Evolutionary conservation across 2,888 invertebrate species (phyloP), one percentile per base, ranked within the genome.

Genomic region (Elegia similella): DNA sequence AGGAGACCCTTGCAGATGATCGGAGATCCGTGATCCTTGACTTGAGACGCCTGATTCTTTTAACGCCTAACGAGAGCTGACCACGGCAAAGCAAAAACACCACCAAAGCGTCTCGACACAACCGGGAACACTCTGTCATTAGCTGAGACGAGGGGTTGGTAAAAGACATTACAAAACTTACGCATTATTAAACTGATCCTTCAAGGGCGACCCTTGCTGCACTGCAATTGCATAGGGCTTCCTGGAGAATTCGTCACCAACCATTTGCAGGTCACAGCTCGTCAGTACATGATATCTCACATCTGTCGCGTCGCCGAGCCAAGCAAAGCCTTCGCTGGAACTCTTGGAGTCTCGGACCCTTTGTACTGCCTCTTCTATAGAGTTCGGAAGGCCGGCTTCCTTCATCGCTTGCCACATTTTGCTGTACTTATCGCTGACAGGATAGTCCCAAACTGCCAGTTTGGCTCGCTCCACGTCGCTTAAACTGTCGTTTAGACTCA

Each of bases 391-490:
- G 0, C 94, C 94, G 0, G 98, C 96, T 59, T 94, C 94, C 72
- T 94, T 93, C 98, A 99, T 99, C 0, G 97, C 97, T 79, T 98
- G 97, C 97, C 98, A 98, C 96, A 99, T 98, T 87, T 99, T 99
- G 43, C 98, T 99, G 83, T 98, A 99, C 77, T 98, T 99, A 85
- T 99, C 98, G 73, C 98, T 98, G 0, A 99, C 98, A 0, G 99
- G 99, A 81, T 99, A 99, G 81, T 99, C 99, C 99, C 99, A 99
- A 0, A 99, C 99, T 0, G 99, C 99, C 13, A 99, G 84, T 80
- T 98, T 97, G 0, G 98, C 97, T 32, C 98, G 92, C 76, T 99
- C 98, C 5, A 97, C 94, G 59, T 98, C 96, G 17, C 95, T 95
- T 54, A 99, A 84, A 56, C 97, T 98, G 84, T 99, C 98, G 80